Evolutionary conservation across 2,113 vertebrate species (phyloP), one percentile per base, ranked within the genome.

Genomic region (Zootoca vivipara): DNA sequence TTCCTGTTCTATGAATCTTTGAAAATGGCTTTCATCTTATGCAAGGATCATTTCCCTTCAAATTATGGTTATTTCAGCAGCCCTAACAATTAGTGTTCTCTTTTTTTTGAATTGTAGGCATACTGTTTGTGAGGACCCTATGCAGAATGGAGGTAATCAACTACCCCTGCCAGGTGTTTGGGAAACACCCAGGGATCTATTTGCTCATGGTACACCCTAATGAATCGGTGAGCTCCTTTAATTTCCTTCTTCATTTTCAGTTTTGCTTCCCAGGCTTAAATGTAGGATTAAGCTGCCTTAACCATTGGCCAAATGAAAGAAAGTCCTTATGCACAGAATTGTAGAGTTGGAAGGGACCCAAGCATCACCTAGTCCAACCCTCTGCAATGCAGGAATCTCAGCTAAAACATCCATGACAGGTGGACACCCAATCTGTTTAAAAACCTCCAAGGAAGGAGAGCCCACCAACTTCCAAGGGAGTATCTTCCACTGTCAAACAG

Each of bases 161-260:
- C 3, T 95, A 86, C 81, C 96, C 97, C 80, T 97, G 98, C 91
- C 96, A 96, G 83, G 96, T 98, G 42, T 96, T 96, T 91, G 97
- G 97, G 42, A 98, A 98, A 83, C 96, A 97, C 87, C 96, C 97
- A 16, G 98, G 98, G 20, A 98, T 97, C 90, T 98, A 98, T 88
- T 92, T 98, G 67, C 97, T 98, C 78, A 92, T 98, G 86, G 98
- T 98, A 0, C 98, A 98, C 81, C 98, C 97, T 1, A 97, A 98
- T 92, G 98, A 98, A 92, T 95, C 89, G 93, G 98, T 98, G 88
- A 94, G 97, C 95, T 74, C 1, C 3, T 52, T 64, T 78, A 35
- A 26, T 10, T 9, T 28, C 7, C 18, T 46, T 33, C 78, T 46
- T 75, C 26, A 4, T 7, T 16, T n/a, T 26, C 18, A 52, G n/a